Evolutionary conservation across 2,113 vertebrate genomes (phyloP).

Genomic region (Myrmecobius fasciatus): DNA sequence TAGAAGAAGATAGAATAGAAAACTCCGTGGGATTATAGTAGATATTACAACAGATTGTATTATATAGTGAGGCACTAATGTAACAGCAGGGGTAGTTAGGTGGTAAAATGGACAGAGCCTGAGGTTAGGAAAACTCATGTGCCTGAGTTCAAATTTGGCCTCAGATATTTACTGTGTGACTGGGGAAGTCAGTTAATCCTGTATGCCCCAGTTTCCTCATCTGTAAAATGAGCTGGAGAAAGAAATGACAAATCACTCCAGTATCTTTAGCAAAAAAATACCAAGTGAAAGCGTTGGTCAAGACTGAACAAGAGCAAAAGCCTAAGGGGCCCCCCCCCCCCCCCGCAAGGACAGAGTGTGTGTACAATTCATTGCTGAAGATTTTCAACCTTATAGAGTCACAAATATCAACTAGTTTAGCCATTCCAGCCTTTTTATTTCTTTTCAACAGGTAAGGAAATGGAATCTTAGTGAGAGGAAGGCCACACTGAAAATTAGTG

Average conservation of each 20-base stretch:
- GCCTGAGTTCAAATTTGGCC: not conserved
- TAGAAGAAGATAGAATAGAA: not conserved
- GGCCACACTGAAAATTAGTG: not conserved
- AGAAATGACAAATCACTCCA: not conserved
- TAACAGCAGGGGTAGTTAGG: not conserved
- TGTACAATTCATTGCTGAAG: not conserved
- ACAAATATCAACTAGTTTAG: not conserved
- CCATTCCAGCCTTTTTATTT: not conserved
- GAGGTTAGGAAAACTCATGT: not conserved
- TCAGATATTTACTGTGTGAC: too few species aligned
- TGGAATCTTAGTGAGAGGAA: not conserved
- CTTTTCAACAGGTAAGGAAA: not conserved
- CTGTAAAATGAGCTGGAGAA: not conserved
- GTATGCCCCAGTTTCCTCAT: not conserved
- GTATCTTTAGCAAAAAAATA: not conserved
- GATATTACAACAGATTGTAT: not conserved
- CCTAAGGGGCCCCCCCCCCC: too few species aligned
- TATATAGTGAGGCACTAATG: not conserved
- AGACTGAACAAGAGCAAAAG: not conserved
- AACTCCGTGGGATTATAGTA: not conserved
- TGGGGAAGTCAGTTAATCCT: not conserved
- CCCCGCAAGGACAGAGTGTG: too few species aligned
- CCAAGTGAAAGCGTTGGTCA: not conserved
- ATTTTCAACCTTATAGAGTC: not conserved
- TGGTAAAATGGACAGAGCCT: not conserved